A percentile compares a stretch with the other conserved stretches of the same genome.
Conservation (phyloP, 2,888 invertebrate genomes). For the Bruchidius siliquastri region DNA sequence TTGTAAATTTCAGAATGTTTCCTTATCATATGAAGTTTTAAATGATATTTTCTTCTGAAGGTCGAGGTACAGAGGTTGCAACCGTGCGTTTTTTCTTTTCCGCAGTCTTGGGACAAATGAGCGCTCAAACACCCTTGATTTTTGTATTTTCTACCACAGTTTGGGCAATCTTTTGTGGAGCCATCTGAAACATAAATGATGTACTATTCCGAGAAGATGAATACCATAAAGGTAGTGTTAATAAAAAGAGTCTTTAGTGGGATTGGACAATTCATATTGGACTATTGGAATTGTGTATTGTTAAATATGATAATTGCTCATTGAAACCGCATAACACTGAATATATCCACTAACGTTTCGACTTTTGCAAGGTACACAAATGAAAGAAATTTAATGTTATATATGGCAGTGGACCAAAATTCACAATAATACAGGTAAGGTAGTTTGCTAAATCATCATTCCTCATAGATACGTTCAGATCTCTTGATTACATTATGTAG, state of each 20-base stretch:
- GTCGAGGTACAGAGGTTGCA: conserved; percentile 15
- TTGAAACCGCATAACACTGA: too few relatives aligned
- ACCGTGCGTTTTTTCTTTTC: conserved; percentile 45
- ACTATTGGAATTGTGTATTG: too few relatives aligned
- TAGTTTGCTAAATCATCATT: too few relatives aligned
- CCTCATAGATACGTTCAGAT: neutral
- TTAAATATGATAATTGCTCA: too few relatives aligned
- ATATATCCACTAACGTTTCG: too few relatives aligned
- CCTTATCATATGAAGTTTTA: conserved; percentile 46
- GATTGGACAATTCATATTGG: too few relatives aligned
- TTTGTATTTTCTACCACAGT: conserved; percentile 60
- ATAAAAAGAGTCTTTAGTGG: too few relatives aligned
- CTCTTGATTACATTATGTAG: neutral
- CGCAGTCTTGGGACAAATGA: conserved; percentile 48
- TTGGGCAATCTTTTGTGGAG: conserved; percentile 20
- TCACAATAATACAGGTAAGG: neutral
- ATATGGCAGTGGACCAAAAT: too few relatives aligned
- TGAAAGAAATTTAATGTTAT: too few relatives aligned
- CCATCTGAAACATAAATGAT: conserved; percentile 7
- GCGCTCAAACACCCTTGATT: conserved; percentile 43
- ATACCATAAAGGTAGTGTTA: too few relatives aligned
- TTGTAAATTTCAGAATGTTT: neutral
- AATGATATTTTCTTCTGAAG: conserved; percentile 16
- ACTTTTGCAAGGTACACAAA: too few relatives aligned
- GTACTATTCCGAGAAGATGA: too few relatives aligned